Percentiles rank a stretch among this genome's conserved stretches.
Conservation (phyloP, 2,797 vertebrate genomes). For the Neosalanx taihuensis region DNA sequence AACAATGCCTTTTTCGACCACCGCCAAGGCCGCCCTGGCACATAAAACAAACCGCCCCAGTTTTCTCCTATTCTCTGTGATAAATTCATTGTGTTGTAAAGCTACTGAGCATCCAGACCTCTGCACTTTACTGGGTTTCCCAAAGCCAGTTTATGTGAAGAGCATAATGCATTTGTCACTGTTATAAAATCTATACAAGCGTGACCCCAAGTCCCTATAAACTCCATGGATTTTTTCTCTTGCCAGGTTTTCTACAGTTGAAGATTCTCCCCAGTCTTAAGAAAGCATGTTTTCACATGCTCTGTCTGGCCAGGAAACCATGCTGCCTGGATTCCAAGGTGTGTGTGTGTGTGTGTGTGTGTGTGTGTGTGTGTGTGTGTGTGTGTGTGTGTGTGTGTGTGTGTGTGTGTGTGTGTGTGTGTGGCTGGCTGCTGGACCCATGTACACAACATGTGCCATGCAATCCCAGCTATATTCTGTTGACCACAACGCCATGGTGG, state of each 20-base stretch:
- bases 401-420: neutral
- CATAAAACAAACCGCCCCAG: slow-evolving; percentile 58
- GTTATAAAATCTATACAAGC: slow-evolving; percentile 62
- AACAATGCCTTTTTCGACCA: slow-evolving; percentile 21
- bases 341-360: slow-evolving; percentile 12
- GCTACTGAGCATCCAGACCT: slow-evolving; percentile 59
- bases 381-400: slow-evolving; percentile 4
- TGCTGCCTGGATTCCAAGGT: neutral
- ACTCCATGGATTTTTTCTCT: slow-evolving; percentile 58
- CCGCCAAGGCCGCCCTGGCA: slow-evolving; percentile 44
- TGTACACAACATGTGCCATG: neutral
- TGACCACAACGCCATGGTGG: neutral
- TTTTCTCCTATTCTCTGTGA: slow-evolving; percentile 41
- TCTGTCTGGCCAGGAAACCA: slow-evolving; percentile 45
- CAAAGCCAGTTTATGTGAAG: slow-evolving; percentile 61
- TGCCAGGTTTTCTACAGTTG: slow-evolving; percentile 52
- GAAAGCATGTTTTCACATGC: slow-evolving; percentile 52
- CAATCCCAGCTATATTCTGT: neutral
- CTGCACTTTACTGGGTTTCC: slow-evolving; percentile 61
- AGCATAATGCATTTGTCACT: slow-evolving; percentile 59
- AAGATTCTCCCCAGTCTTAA: slow-evolving; percentile 51
- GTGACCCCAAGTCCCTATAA: slow-evolving; percentile 62
- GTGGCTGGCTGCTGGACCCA: neutral
- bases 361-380: slow-evolving; percentile 13
- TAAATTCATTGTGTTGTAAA: slow-evolving; percentile 67